A percentile compares a stretch with the other conserved stretches of the same genome.
Evolutionary conservation across 1,140 invertebrate genomes (phyloP).

Genomic region (Hetaerina americana): DNA sequence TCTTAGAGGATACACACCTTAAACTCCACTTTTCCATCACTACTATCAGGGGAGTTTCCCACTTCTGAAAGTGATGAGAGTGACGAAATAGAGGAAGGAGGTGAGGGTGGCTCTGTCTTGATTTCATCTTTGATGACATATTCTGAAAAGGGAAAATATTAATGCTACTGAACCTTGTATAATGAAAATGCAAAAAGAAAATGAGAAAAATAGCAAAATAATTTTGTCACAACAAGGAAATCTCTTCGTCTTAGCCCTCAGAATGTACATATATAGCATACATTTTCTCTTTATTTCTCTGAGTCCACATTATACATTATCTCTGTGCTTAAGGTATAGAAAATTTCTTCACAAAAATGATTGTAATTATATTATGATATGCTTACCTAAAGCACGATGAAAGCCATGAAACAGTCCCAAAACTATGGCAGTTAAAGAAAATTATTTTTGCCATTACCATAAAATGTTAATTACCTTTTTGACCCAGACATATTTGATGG

Average conservation of each 20-base stretch:
- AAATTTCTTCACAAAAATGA: no score
- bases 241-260: no score
- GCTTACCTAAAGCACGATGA: no score
- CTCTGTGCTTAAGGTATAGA: no score
- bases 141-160: not conserved
- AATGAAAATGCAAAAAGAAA: not conserved
- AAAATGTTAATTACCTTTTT: no score
- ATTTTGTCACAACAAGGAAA: no score
- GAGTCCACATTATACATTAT: not conserved
- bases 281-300: not conserved
- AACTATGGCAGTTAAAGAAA: no score
- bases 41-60: not conserved
- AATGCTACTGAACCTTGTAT: not conserved
- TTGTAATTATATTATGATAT: no score
- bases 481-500: no score
- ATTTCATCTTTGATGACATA: not conserved
- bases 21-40: not conserved
- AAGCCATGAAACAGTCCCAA: no score
- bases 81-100: not conserved
- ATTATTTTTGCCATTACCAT: no score
- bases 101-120: not conserved
- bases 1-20: not conserved
- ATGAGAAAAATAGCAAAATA: not conserved
- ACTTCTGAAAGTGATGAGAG: not conserved
- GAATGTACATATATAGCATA: no score